phyloP scores from a whole-genome alignment of 2,797 vertebrate species.

The Lindbergichthys nudifrons region DNA sequence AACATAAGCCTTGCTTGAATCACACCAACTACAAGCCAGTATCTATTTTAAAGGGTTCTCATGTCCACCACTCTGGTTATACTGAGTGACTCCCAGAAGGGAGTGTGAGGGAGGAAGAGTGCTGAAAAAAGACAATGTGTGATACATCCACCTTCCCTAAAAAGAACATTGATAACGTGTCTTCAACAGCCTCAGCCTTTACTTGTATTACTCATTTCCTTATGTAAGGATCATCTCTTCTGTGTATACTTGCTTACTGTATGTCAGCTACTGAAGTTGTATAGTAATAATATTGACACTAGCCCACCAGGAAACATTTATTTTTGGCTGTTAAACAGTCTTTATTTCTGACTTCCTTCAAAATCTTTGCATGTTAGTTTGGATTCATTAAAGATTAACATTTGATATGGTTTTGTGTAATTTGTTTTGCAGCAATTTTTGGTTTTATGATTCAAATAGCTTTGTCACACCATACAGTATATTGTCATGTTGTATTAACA shows the following conservation, averaged over 20 bases:
- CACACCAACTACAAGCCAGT: not conserved
- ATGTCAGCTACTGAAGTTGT: not conserved
- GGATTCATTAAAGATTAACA: not conserved
- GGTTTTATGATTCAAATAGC: not conserved
- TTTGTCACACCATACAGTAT: not conserved
- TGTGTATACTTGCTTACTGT: conserved; percentile 6
- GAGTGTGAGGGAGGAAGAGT: conserved; percentile 13
- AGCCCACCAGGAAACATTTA: not conserved
- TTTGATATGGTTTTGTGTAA: not conserved
- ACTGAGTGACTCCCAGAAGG: conserved; percentile 24
- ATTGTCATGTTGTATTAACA: too few relatives aligned
- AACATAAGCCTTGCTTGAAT: conserved; percentile 1
- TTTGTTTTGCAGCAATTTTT: not conserved
- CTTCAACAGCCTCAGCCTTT: not conserved
- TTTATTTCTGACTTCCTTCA: not conserved
- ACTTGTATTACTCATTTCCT: conserved; percentile 17
- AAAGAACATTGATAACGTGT: conserved; percentile 15
- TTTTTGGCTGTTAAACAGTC: too few relatives aligned
- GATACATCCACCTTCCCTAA: conserved; percentile 9
- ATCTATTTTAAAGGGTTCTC: conserved; percentile 35
- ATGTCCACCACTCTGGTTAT: conserved; percentile 1
- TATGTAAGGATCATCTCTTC: conserved; percentile 29
- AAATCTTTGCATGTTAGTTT: not conserved
- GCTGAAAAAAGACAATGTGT: conserved; percentile 22
- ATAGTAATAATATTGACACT: not conserved